Base-by-base conservation (phyloP, 2,113 vertebrate genomes). In the Cochlearius cochlearius region DNA sequence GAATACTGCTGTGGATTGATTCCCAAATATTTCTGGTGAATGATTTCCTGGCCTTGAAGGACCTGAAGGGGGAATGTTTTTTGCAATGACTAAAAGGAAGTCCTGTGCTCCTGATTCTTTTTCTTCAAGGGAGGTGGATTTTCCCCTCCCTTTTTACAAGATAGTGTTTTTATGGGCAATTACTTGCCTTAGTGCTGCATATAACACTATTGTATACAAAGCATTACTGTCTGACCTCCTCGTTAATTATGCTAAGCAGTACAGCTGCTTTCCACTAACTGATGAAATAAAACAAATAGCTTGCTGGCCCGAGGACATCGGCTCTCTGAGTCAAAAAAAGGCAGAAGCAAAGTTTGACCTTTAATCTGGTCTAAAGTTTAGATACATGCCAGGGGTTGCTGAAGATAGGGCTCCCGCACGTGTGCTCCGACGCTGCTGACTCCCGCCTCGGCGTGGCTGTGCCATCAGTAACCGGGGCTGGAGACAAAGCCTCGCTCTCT, bases 151-250 rank as follows among this genome's bases (percentile, higher is more conserved):
- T 92, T 92, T 94, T 90, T 73, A 92, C 45, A 92, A 86, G 80
- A 95, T 72, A 85, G 36, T 50, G 27, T 18, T 91, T 97, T 96
- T 90, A 92, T 88, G 74, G 66, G 74, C 80, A 79, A 91, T 91
- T 94, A 85, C 75, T 92, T 88, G 77, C 74, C 58, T 66, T 88
- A 69, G 69, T 75, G 66, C 76, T 75, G 62, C 87, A 21, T 87
- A 58, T 88, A 95, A 50, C 77, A 50, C 45, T 87, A 26, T 5
- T 69, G 62, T 79, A 88, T 79, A 94, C 93, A 91, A 95, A 96
- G 78, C 81, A 88, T 90, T 92, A 88, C 90, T 88, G 94, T 88
- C 83, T 95, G 94, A 93, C 86, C 84, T 85, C 92, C 94, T 96
- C 1, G 4, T 94, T 95, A 94, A 94, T 94, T 97, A 95, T 94